These are phyloP conservation scores for Ammospiza nelsoni DNA, from an alignment of 2,113 vertebrate genomes.

Conservation along the genomic window DNA sequence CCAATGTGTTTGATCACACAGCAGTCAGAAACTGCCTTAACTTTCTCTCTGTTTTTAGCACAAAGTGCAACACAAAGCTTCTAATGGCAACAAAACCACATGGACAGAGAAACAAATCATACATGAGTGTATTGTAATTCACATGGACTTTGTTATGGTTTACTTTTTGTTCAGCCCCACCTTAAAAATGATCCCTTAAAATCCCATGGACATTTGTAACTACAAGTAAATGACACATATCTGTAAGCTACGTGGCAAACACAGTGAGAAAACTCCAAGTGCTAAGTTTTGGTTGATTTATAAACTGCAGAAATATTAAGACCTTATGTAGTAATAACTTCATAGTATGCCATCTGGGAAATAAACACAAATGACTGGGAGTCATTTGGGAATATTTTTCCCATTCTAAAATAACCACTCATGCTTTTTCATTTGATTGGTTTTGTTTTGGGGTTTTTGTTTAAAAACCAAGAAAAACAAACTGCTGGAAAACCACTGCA, in stretches of 20 bases:
- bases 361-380: conserved; percentile 19
- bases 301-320: conserved; percentile 66
- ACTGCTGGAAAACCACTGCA: neutral
- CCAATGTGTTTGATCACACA: neutral
- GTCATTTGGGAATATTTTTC: neutral
- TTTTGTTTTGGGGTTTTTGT: neutral
- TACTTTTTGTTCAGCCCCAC: conserved; percentile 14
- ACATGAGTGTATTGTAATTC: neutral
- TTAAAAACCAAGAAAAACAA: neutral
- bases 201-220: conserved; percentile 14
- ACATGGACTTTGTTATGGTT: neutral
- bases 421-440: neutral
- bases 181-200: conserved; percentile 33
- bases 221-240: conserved; percentile 15
- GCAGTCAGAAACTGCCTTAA: neutral
- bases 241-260: conserved; percentile 13
- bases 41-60: neutral
- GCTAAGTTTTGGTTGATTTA: no score
- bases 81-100: neutral
- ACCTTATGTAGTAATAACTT: conserved; percentile 58
- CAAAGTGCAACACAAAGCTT: neutral
- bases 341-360: conserved; percentile 15
- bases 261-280: neutral
- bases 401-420: neutral
- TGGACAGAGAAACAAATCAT: conserved; percentile 36